These are phyloP conservation scores for Parasteatoda tepidariorum DNA, from an alignment of 1,140 invertebrate genomes.

Conservation along the genomic window DNA sequence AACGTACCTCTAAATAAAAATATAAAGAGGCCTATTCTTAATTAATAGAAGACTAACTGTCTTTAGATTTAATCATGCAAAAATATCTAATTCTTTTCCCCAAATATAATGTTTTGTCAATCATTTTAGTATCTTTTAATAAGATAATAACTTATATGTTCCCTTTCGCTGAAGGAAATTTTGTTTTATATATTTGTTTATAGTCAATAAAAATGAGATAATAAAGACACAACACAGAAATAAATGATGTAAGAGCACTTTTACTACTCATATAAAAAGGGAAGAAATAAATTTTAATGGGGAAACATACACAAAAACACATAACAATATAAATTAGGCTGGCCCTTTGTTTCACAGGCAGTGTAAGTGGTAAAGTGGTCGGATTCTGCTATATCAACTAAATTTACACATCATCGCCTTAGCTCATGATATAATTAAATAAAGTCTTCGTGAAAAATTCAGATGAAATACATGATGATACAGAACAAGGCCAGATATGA, in stretches of 20 bases:
- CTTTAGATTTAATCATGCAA: too few species aligned
- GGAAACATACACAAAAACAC: conserved; percentile 44
- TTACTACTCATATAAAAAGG: conserved; percentile 44
- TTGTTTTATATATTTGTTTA: background rate
- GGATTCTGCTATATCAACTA: background rate
- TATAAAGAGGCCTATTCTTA: too few species aligned
- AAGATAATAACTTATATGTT: too few species aligned
- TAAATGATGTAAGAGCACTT: conserved; percentile 54
- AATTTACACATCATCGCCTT: background rate
- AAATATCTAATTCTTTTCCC: too few species aligned
- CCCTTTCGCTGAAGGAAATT: too few species aligned
- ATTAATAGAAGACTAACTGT: too few species aligned
- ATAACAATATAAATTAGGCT: conserved; percentile 53
- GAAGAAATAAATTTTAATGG: conserved; percentile 30
- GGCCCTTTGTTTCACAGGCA: conserved; percentile 42
- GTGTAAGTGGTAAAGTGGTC: conserved; percentile 33
- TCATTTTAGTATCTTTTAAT: too few species aligned
- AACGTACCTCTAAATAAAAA: too few species aligned
- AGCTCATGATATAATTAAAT: background rate
- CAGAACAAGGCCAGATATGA: background rate
- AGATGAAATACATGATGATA: background rate
- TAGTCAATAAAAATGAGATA: background rate
- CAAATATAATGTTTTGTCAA: too few species aligned
- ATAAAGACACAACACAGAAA: background rate
- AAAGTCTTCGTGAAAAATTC: background rate